A percentile compares a stretch with the other conserved stretches of the same genome.
phyloP scores from a whole-genome alignment of 2,888 invertebrate genomes.

The Tipula helvola region DNA sequence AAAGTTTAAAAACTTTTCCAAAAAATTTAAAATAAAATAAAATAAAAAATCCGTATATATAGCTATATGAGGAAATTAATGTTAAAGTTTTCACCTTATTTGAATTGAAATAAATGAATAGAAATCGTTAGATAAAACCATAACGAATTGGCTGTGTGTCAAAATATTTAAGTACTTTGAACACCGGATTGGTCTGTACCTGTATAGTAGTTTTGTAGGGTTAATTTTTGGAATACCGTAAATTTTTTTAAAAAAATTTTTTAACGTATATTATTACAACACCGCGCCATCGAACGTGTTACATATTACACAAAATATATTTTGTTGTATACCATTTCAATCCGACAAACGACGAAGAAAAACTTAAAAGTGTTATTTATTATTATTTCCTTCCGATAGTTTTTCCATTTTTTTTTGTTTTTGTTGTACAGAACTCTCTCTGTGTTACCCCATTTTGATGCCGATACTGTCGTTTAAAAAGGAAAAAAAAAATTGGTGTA shows the following conservation, averaged over 20 bases:
- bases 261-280: not conserved
- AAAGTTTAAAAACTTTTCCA: not conserved
- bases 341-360: not conserved
- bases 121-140: not conserved
- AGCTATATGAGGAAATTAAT: not conserved
- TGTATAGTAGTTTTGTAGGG: too few species aligned
- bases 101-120: not conserved
- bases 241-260: too few species aligned
- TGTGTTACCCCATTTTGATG: not conserved
- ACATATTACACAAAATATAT: not conserved
- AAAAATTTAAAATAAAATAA: not conserved
- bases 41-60: not conserved
- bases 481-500: not conserved
- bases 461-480: not conserved
- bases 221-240: too few species aligned
- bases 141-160: not conserved
- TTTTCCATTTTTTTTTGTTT: not conserved
- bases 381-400: slow-evolving; percentile 4
- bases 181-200: too few species aligned
- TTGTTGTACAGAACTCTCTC: not conserved
- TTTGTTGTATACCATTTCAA: not conserved
- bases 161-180: not conserved
- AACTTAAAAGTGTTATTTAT: not conserved
- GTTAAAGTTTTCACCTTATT: not conserved
- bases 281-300: not conserved